phyloP scores from a whole-genome alignment of 2,888 invertebrate species.

The Habroteleia sp. region DNA sequence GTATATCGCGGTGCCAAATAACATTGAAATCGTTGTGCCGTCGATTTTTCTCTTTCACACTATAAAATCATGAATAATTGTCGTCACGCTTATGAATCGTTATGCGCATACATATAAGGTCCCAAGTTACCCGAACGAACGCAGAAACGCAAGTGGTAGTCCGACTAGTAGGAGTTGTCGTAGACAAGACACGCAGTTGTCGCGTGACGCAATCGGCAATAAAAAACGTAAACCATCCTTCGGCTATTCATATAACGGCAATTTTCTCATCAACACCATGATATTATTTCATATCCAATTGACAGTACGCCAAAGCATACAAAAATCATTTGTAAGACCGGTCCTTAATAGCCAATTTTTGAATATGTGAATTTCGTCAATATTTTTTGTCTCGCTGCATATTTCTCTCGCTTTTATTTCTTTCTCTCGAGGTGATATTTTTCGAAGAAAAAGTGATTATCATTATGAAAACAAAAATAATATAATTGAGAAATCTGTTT shows the following conservation, averaged over 20 bases:
- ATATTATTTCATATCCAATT: slow-evolving; percentile 12
- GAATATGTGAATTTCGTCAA: no score
- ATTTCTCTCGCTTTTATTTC: no score
- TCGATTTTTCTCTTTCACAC: slow-evolving; percentile 1
- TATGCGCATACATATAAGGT: slow-evolving; percentile 8
- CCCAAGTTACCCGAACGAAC: slow-evolving; percentile 18
- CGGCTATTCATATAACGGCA: slow-evolving; percentile 26
- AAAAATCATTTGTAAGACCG: no score
- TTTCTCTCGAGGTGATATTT: no score
- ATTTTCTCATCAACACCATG: slow-evolving; percentile 15
- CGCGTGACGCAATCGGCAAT: slow-evolving; percentile 18
- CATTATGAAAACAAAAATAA: no score
- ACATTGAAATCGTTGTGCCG: slow-evolving; percentile 3
- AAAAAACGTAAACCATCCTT: slow-evolving; percentile 11
- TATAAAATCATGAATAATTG: slow-evolving; percentile 18
- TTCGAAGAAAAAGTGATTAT: no score
- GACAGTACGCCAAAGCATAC: slow-evolving; percentile 9
- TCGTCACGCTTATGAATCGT: slow-evolving; percentile 1
- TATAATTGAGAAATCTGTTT: no score
- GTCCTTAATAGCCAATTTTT: no score
- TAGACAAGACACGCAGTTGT: slow-evolving; percentile 6
- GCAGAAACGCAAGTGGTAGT: slow-evolving; percentile 26
- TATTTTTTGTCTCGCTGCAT: no score
- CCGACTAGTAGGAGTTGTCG: not conserved
- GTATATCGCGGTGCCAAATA: slow-evolving; percentile 1